phyloP scores from a whole-genome alignment of 2,113 vertebrate species.

The Choloepus hoffmanni region DNA sequence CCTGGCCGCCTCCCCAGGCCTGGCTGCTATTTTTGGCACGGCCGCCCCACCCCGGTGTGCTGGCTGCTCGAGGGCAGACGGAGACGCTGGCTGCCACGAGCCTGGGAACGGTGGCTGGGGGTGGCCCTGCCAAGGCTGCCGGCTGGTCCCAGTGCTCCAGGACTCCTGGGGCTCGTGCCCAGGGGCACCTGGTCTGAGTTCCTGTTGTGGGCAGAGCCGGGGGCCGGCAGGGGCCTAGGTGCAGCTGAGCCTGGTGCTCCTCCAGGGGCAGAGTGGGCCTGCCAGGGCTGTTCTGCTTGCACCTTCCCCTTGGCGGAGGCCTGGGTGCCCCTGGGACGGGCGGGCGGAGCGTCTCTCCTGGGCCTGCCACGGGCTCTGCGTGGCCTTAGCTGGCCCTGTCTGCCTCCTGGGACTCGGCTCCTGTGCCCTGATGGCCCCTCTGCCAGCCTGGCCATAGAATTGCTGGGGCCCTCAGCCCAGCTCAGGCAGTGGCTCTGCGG shows the following conservation, averaged over 20 bases:
- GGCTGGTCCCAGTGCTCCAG: not conserved
- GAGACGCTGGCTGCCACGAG: conserved; percentile 69
- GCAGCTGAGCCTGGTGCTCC: not conserved
- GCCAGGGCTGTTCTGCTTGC: no score
- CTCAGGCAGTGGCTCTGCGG: no score
- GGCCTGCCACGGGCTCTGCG: no score
- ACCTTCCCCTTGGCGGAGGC: no score
- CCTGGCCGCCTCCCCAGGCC: not conserved
- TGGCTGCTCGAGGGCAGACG: conserved; percentile 36
- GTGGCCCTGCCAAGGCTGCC: conserved; percentile 33
- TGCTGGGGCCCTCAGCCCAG: no score
- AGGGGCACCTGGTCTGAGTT: no score
- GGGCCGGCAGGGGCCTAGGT: not conserved
- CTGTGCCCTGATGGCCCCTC: no score
- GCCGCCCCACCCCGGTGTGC: conserved; percentile 53
- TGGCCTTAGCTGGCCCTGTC: no score
- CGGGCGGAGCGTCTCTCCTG: no score
- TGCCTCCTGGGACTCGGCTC: no score
- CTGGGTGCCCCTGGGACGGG: no score
- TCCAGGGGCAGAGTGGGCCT: rapidly evolving
- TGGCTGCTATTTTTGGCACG: conserved; percentile 70
- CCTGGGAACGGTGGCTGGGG: conserved; percentile 47
- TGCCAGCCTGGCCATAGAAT: no score
- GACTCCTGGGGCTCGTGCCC: rapidly evolving
- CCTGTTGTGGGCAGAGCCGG: not conserved